These are phyloP conservation scores for Nyleta sp. DNA, from an alignment of 2,888 invertebrate species.

Conservation along the genomic window DNA sequence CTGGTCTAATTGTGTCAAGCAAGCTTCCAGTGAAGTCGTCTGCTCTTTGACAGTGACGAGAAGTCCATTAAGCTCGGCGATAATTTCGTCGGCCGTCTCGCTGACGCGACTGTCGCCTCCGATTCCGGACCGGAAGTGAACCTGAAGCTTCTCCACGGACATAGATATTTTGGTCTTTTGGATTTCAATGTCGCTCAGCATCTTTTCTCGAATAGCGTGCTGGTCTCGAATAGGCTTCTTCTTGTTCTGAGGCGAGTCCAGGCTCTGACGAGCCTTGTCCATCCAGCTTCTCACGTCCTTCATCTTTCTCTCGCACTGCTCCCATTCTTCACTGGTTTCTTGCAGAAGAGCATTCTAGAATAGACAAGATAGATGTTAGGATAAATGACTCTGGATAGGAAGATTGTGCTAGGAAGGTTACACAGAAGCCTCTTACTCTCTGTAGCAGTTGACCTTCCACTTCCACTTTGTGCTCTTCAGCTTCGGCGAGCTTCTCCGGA, in stretches of 20 bases:
- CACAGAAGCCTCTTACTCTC: constrained; percentile 85
- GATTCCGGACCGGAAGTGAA: constrained; percentile 94
- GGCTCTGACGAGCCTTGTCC: constrained; percentile 90
- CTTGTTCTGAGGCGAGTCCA: constrained; percentile 92
- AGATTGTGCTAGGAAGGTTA: not conserved
- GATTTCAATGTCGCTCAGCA: constrained; percentile 92
- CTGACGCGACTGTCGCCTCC: constrained; percentile 90
- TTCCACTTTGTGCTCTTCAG: constrained; percentile 93
- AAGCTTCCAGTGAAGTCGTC: constrained; percentile 87
- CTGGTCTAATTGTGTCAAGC: constrained; percentile 92
- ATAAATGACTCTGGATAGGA: too few species aligned
- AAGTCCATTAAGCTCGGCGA: constrained; percentile 87
- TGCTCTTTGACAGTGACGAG: constrained; percentile 86
- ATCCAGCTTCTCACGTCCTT: constrained; percentile 95
- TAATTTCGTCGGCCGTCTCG: constrained; percentile 88
- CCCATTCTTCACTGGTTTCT: constrained; percentile 97
- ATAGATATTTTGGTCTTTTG: constrained; percentile 95
- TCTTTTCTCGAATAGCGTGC: constrained; percentile 92
- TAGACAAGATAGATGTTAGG: constrained; percentile 1
- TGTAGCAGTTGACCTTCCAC: constrained; percentile 93
- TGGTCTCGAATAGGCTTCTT: constrained; percentile 95
- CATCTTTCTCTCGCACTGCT: constrained; percentile 96
- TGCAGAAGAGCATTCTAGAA: constrained; percentile 92
- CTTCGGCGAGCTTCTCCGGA: constrained; percentile 92
- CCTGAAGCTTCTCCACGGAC: constrained; percentile 95